These are phyloP conservation scores for Rhea americana DNA, from an alignment of 2,113 vertebrate species.

Conservation along the genomic window DNA sequence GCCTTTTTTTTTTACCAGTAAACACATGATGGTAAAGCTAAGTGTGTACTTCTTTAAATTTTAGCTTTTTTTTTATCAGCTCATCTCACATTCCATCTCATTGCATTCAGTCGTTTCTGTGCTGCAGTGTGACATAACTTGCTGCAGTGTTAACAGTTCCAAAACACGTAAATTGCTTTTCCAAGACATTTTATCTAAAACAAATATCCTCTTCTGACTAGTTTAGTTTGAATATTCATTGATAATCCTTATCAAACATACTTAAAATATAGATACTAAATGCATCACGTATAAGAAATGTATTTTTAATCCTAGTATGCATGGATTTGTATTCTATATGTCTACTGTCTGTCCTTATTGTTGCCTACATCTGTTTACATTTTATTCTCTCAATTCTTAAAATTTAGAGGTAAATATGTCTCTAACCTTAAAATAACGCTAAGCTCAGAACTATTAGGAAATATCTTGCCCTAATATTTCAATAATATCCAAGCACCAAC, in stretches of 20 bases:
- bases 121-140: slow-evolving; percentile 27
- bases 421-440: neutral
- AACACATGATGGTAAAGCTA: neutral
- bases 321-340: neutral
- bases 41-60: slow-evolving; percentile 25
- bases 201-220: slow-evolving; percentile 43
- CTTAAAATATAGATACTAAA: neutral
- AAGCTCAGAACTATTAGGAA: neutral
- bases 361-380: neutral
- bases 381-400: neutral
- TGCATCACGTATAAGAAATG: neutral
- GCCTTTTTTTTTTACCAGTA: neutral
- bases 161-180: slow-evolving; percentile 26
- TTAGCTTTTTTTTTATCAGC: slow-evolving; percentile 11
- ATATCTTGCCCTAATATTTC: neutral
- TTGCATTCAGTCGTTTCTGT: neutral
- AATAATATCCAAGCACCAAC: neutral
- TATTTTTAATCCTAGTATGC: neutral
- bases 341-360: neutral
- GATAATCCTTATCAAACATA: slow-evolving; percentile 36
- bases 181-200: slow-evolving; percentile 35
- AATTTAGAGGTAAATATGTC: neutral
- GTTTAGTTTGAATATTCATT: slow-evolving; percentile 36
- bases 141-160: slow-evolving; percentile 18
- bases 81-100: slow-evolving; percentile 33